A percentile compares a stretch with the other conserved stretches of the same genome.
Evolutionary conservation across 2,113 vertebrate species (phyloP).

Genomic region (Archilochus colubris): DNA sequence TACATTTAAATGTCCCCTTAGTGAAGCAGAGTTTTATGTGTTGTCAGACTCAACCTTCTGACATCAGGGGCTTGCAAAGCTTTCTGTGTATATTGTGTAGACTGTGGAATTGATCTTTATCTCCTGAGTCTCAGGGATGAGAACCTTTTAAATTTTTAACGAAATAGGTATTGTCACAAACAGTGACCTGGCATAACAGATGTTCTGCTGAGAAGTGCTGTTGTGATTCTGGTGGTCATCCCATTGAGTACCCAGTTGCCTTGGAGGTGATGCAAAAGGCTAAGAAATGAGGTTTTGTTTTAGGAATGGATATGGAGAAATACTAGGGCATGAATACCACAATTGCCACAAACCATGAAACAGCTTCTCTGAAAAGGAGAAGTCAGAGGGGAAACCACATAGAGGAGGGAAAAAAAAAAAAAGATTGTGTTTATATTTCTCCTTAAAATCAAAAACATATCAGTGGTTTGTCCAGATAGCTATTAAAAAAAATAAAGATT

Average conservation of each 20-base stretch:
- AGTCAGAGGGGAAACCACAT: not conserved
- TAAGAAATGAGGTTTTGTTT: not conserved
- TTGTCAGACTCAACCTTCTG: not conserved
- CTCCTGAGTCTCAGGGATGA: not conserved
- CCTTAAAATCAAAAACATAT: not conserved
- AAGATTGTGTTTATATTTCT: not conserved
- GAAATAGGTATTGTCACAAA: not conserved
- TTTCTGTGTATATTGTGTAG: not conserved
- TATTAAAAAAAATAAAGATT: not conserved
- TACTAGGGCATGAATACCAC: not conserved
- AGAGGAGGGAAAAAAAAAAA: not conserved
- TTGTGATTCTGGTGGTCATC: not conserved
- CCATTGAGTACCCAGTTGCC: accelerated
- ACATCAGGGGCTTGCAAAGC: not conserved
- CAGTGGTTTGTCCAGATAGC: not conserved
- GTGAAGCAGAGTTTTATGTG: not conserved
- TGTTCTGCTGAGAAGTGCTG: not conserved
- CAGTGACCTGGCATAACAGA: not conserved
- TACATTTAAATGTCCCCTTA: not conserved
- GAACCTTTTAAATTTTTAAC: not conserved
- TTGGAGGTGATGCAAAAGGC: not conserved
- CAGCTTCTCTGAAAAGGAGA: not conserved
- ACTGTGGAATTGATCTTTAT: not conserved
- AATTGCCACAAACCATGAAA: not conserved
- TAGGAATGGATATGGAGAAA: not conserved